Base-by-base conservation (phyloP, 2,888 invertebrate genomes). In the Cantharis flavilabris region DNA sequence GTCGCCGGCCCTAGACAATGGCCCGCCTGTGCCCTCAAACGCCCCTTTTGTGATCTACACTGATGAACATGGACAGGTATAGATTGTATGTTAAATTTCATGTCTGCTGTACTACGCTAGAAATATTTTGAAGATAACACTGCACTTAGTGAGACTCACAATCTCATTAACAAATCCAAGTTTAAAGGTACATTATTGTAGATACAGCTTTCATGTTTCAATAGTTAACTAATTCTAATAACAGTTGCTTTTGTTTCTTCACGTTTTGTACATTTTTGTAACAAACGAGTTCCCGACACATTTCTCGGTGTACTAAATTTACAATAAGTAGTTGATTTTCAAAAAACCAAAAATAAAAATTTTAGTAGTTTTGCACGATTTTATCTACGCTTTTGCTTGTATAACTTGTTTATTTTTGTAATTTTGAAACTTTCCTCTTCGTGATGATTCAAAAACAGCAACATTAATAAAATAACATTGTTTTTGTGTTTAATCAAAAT, bases 1-100 rank as follows among this genome's bases (percentile, higher is more conserved):
- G 90, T 90, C 87, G 90, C 90, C 88, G 86, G 86, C 84, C 84
- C 87, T 88, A 90, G 90, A 90, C 90, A 90, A 90, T 91, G 91
- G 90, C 89, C 89, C 90, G 90, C 90, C 94, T 92, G 92, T 94
- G 92, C 94, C 95, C 89, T 92, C 93, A 91, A 97, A 97, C 92
- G 96, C 96, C 92, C 95, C 95, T 90, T 96, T 94, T 93, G 96
- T 97, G 92, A 94, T 95, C 92, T 97, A 97, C 94, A 96, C 96
- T 92, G 97, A 97, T 92, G 95, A 95, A 90, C 95, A 95, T 92
- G 96, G 96, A 94, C 96, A 97, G 97, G 97, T 97, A 96, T 91
- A 91, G 90, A 87, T 86, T 86, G 88, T 84, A 84, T 87, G 85
- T 86, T 87, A 86, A 84, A 85, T 83, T 83, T 85, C 86, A 84